A percentile compares a stretch with the other conserved stretches of the same genome.
Evolutionary conservation across 2,888 invertebrate species (phyloP).

Genomic region (Melinaea marsaeus): DNA sequence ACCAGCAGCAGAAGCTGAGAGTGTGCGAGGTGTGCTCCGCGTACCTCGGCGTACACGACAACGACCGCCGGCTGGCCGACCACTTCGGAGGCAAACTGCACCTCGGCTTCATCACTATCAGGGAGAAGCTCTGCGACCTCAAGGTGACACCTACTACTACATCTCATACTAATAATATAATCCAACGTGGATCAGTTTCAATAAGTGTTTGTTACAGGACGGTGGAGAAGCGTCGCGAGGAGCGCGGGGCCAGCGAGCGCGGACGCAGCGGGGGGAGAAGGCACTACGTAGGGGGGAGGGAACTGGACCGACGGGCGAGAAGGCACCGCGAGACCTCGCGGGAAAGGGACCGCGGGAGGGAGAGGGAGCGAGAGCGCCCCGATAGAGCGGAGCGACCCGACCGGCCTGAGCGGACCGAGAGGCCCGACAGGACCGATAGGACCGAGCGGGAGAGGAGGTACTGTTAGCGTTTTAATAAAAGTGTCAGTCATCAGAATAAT

Average conservation of each 20-base stretch:
- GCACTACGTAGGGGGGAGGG: slow-evolving; percentile 85
- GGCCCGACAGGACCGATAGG: slow-evolving; percentile 15
- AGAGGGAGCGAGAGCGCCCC: slow-evolving; percentile 33
- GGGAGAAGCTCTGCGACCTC: slow-evolving; percentile 93
- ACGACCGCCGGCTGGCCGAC: slow-evolving; percentile 97
- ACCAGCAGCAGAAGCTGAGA: slow-evolving; percentile 97
- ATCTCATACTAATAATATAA: too few relatives aligned
- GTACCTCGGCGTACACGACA: slow-evolving; percentile 98
- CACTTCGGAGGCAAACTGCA: slow-evolving; percentile 99
- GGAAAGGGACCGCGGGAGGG: slow-evolving; percentile 40
- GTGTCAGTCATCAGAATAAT: too few relatives aligned
- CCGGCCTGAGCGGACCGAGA: slow-evolving; percentile 19
- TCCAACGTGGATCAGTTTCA: too few relatives aligned
- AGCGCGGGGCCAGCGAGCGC: slow-evolving; percentile 80
- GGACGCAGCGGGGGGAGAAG: slow-evolving; percentile 78
- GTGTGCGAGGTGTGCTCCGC: slow-evolving; percentile 99
- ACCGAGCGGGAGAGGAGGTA: neutral
- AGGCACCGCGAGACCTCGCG: slow-evolving; percentile 80
- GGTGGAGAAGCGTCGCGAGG: slow-evolving; percentile 86
- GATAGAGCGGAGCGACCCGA: slow-evolving; percentile 27
- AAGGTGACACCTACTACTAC: slow-evolving; percentile 79
- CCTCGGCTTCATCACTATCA: slow-evolving; percentile 97
- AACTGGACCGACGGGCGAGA: slow-evolving; percentile 83
- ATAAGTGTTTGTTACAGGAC: slow-evolving; percentile 75
- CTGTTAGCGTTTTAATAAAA: neutral